Evolutionary conservation across 2,113 vertebrate species (phyloP).

Genomic region (Gnathonemus echidnorhynchus): DNA sequence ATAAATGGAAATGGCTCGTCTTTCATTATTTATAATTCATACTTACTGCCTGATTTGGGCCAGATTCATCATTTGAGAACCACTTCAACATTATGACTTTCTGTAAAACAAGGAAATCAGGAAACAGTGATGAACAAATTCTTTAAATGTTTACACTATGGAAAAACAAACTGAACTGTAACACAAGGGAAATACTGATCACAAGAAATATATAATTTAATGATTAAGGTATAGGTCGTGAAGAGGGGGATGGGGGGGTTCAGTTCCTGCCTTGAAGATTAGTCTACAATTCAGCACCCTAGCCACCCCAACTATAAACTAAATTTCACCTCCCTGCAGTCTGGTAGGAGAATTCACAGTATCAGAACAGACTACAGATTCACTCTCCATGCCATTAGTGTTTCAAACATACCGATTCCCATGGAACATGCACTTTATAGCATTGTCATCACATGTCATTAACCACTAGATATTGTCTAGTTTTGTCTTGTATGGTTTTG

Average conservation of each 20-base stretch:
- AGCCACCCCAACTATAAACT: not conserved
- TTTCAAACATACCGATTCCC: not conserved
- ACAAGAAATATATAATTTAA: not conserved
- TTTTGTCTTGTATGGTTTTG: not conserved
- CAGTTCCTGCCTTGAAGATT: not conserved
- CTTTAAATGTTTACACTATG: not conserved
- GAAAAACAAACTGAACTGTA: not conserved
- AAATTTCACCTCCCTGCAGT: not conserved
- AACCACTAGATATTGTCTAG: not conserved
- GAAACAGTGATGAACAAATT: not conserved
- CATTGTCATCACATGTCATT: not conserved
- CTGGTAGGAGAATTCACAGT: not conserved
- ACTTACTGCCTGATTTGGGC: slow-evolving; percentile 64
- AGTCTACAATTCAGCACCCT: not conserved
- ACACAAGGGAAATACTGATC: not conserved
- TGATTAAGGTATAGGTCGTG: not conserved
- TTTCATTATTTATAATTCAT: not conserved
- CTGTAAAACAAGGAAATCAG: slow-evolving; percentile 14
- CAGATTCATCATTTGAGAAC: slow-evolving; percentile 64
- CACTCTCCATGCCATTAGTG: not conserved
- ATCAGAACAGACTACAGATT: not conserved
- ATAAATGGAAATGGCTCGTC: not conserved
- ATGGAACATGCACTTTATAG: not conserved
- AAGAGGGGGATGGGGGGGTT: not conserved
- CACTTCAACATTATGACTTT: slow-evolving; percentile 73